Percentiles rank a stretch among this genome's conserved stretches.
These are phyloP conservation scores for Excalfactoria chinensis DNA, from an alignment of 2,113 vertebrate species.

Conservation along the genomic window DNA sequence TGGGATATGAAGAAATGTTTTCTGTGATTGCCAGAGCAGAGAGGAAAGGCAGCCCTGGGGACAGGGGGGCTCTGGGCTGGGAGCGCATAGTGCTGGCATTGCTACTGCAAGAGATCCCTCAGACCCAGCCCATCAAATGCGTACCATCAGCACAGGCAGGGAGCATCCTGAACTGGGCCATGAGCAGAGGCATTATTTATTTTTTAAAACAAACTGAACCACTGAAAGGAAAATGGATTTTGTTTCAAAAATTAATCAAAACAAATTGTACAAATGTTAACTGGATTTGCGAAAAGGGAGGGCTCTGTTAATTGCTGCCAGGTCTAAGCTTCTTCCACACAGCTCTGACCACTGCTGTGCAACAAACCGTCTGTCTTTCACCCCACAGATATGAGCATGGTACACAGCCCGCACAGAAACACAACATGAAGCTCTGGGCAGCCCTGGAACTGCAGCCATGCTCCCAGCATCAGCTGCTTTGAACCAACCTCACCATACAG, in stretches of 20 bases:
- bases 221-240: not conserved
- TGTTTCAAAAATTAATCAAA: not conserved
- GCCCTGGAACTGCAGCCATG: not conserved
- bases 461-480: not conserved
- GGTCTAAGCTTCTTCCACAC: not conserved
- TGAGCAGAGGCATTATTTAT: not conserved
- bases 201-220: not conserved
- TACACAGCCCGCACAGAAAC: not conserved
- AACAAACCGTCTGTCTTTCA: not conserved
- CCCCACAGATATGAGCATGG: not conserved
- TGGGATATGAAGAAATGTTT: not conserved
- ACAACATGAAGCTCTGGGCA: not conserved
- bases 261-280: not conserved
- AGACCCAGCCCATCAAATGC: not conserved
- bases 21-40: not conserved
- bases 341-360: not conserved
- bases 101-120: not conserved
- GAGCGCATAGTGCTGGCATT: not conserved
- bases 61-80: too few species aligned
- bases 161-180: not conserved
- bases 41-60: not conserved
- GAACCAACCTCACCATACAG: not conserved
- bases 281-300: fast-evolving
- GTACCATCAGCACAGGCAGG: too few species aligned
- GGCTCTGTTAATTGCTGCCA: not conserved